These are phyloP conservation scores for Machaerirhynchus nigripectus DNA, from an alignment of 2,113 vertebrate genomes.

Conservation along the genomic window DNA sequence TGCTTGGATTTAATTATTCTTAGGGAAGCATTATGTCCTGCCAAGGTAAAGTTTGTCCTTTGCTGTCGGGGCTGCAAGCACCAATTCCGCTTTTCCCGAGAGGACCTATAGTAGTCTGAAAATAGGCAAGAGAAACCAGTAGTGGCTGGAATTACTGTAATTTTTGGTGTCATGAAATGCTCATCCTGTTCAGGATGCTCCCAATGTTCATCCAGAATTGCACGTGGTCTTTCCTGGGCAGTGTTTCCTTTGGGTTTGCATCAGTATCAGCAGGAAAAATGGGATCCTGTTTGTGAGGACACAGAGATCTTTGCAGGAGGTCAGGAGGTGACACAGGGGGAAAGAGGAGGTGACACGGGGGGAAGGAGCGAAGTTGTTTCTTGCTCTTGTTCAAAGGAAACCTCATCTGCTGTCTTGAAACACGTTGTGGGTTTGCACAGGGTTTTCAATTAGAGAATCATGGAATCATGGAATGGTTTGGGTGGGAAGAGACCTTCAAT, in stretches of 20 bases:
- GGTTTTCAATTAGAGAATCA: not conserved
- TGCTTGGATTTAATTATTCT: slow-evolving; percentile 60
- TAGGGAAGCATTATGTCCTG: slow-evolving; percentile 32
- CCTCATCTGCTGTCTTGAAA: not conserved
- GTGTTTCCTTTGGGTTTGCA: not conserved
- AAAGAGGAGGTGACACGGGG: not conserved
- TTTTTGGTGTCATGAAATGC: not conserved
- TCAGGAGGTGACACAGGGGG: not conserved
- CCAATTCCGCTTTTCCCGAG: not conserved
- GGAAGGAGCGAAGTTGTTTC: not conserved
- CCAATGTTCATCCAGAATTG: not conserved
- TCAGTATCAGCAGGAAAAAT: not conserved
- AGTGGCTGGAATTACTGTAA: not conserved
- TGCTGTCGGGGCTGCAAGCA: slow-evolving; percentile 50
- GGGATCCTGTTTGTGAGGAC: not conserved
- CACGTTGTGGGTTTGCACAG: accelerated
- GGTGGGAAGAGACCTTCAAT: not conserved
- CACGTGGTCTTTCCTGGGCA: not conserved
- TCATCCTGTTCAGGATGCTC: not conserved
- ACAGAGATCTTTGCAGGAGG: accelerated
- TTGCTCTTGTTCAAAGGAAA: not conserved
- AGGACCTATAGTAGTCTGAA: not conserved
- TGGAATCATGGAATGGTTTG: not conserved
- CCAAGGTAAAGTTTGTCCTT: slow-evolving; percentile 59
- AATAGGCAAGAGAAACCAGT: not conserved